Percentiles rank a stretch among this genome's conserved stretches.
Evolutionary conservation across 2,113 vertebrate species (phyloP).

Genomic region (Okapia johnstoni): DNA sequence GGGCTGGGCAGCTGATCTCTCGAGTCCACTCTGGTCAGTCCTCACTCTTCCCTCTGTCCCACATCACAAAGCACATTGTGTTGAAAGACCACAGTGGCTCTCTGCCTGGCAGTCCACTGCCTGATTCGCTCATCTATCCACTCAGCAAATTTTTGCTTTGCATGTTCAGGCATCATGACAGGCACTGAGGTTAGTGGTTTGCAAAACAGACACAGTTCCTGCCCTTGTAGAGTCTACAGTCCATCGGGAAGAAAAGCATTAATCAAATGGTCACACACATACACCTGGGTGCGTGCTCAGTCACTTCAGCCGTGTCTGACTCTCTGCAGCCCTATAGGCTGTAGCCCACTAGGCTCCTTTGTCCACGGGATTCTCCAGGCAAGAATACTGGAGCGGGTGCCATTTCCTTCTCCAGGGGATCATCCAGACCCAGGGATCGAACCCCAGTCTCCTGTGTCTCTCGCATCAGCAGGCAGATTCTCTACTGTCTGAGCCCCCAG

Average conservation of each 20-base stretch:
- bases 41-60: neutral
- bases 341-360: neutral
- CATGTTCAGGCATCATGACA: neutral
- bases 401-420: neutral
- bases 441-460: neutral
- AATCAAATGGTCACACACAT: accelerated
- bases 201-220: neutral
- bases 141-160: neutral
- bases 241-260: neutral
- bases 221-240: neutral
- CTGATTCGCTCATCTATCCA: neutral
- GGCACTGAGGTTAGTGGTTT: neutral
- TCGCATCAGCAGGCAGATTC: neutral
- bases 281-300: neutral
- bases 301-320: neutral
- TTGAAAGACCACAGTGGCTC: accelerated
- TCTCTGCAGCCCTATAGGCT: neutral
- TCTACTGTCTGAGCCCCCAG: neutral
- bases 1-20: neutral
- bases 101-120: neutral
- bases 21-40: neutral
- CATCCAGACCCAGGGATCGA: neutral
- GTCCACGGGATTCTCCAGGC: neutral
- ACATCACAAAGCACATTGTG: neutral
- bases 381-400: neutral